phyloP scores from a whole-genome alignment of 2,888 invertebrate species.

The Thalpophila matura region DNA sequence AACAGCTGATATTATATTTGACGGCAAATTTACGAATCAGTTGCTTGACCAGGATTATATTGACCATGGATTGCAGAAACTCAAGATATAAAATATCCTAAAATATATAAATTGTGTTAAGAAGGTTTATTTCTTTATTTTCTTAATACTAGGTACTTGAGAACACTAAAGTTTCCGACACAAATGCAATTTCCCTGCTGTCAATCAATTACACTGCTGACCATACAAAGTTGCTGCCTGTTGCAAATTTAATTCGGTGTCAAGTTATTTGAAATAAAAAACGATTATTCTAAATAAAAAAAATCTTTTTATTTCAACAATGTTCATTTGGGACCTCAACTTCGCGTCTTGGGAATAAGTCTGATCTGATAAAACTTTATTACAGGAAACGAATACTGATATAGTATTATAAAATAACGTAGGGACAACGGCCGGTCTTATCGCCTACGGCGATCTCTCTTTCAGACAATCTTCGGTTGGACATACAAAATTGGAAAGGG shows the following conservation, averaged over 20 bases:
- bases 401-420: conserved; percentile 11
- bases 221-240: conserved; percentile 5
- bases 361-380: conserved; percentile 6
- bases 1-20: too few relatives aligned
- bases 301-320: background rate
- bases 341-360: background rate
- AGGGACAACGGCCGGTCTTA: background rate
- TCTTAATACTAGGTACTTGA: conserved; percentile 6
- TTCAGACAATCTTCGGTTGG: conserved; percentile 5
- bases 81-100: background rate
- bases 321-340: background rate
- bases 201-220: conserved; percentile 53
- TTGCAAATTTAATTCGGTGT: background rate
- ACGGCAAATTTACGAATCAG: too few relatives aligned
- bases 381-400: background rate
- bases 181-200: conserved; percentile 70
- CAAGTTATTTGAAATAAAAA: background rate
- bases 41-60: too few relatives aligned
- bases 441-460: conserved; percentile 10
- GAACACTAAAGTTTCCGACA: conserved; percentile 29
- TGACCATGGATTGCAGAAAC: background rate
- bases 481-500: background rate
- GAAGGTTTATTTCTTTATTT: too few relatives aligned
- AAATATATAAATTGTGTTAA: too few relatives aligned
- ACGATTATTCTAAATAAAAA: background rate